Evolutionary conservation across 2,113 vertebrate species (phyloP).

Genomic region (Myiagra hebetior): DNA sequence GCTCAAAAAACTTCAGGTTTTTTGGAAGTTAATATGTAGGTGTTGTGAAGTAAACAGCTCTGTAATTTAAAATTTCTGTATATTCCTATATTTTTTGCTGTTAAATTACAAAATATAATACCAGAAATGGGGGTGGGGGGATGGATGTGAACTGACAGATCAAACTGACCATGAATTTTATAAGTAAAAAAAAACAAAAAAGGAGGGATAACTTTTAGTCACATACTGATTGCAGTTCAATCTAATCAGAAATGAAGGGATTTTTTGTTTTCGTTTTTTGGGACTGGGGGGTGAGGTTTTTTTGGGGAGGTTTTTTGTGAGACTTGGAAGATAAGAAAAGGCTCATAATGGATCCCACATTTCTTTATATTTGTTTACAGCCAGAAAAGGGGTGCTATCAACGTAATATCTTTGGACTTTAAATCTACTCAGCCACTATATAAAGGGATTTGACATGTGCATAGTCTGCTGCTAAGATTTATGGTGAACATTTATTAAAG

Average conservation of each 20-base stretch:
- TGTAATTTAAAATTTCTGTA: not conserved
- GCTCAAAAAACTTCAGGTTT: not conserved
- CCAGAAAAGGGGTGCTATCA: not conserved
- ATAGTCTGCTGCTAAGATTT: constrained; percentile 38
- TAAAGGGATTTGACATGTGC: not conserved
- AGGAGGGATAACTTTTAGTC: not conserved
- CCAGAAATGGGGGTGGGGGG: not conserved
- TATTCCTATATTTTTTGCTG: not conserved
- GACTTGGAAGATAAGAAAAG: not conserved
- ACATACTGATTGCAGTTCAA: not conserved
- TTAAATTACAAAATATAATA: not conserved
- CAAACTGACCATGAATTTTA: not conserved
- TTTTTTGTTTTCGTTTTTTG: not conserved
- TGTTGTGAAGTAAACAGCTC: not conserved
- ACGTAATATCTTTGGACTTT: not conserved
- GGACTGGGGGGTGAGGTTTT: not conserved
- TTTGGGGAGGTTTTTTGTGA: not conserved
- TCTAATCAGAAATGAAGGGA: not conserved
- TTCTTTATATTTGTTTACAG: constrained; percentile 18
- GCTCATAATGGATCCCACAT: not conserved
- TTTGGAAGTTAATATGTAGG: not conserved
- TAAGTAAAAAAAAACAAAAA: not conserved
- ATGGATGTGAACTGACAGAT: not conserved
- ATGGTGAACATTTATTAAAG: constrained; percentile 34
- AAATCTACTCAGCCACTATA: not conserved